phyloP scores from a whole-genome alignment of 1,140 invertebrate species.

The Mya arenaria region DNA sequence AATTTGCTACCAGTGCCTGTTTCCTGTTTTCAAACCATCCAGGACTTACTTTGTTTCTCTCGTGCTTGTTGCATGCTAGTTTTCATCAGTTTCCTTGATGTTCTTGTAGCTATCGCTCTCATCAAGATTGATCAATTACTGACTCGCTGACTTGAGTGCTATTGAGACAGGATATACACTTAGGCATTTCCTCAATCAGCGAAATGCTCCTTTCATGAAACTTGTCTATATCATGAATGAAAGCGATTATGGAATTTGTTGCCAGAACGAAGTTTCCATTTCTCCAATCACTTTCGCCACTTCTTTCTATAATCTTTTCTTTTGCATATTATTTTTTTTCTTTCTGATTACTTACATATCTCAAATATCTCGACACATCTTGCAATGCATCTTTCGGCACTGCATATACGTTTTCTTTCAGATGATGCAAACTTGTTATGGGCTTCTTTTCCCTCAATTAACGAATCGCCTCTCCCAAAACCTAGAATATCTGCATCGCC shows the following conservation, averaged over 20 bases:
- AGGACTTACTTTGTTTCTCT: conserved; percentile 11
- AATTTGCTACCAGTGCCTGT: conserved; percentile 49
- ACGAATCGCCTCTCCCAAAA: not conserved
- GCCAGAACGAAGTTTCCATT: not conserved
- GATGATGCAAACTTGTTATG: too few relatives aligned
- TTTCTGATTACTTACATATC: not conserved
- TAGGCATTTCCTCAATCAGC: not conserved
- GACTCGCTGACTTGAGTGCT: not conserved
- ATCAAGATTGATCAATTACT: too few relatives aligned
- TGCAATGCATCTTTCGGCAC: not conserved
- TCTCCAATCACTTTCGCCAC: not conserved
- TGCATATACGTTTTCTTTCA: not conserved
- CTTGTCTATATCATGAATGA: not conserved
- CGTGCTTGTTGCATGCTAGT: not conserved
- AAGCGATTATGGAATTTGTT: not conserved
- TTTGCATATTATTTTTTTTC: conserved; percentile 11
- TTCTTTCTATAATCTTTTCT: not conserved
- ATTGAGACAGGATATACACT: not conserved
- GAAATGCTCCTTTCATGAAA: not conserved
- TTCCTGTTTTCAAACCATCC: conserved; percentile 47
- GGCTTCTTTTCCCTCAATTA: too few relatives aligned
- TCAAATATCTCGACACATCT: not conserved
- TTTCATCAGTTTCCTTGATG: not conserved
- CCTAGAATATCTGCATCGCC: conserved; percentile 18
- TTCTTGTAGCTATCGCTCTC: not conserved